Percentiles rank a stretch among this genome's conserved stretches.
Conservation (phyloP, 2,797 vertebrate genomes). For the Lutjanus argentimaculatus region DNA sequence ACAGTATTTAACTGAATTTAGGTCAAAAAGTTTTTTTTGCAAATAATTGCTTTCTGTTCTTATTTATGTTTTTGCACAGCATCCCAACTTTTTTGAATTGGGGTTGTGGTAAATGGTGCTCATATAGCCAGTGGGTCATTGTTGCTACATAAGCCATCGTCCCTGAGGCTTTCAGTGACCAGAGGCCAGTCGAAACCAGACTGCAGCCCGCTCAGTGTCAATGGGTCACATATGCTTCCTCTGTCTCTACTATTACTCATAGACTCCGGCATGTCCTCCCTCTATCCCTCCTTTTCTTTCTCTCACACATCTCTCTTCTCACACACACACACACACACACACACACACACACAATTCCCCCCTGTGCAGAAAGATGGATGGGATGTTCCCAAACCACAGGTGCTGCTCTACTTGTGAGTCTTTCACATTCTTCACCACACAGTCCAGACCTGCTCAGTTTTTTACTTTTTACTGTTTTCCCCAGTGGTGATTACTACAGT, state of each 20-base stretch:
- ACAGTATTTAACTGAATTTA: too few relatives aligned
- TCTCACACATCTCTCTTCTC: slow-evolving; percentile 58
- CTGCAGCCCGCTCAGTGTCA: slow-evolving; percentile 70
- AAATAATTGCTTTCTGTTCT: too few relatives aligned
- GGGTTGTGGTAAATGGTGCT: slow-evolving; percentile 27
- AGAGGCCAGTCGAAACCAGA: slow-evolving; percentile 56
- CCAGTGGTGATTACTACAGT: slow-evolving; percentile 53
- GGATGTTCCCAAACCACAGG: slow-evolving; percentile 84
- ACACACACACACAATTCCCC: slow-evolving; percentile 70
- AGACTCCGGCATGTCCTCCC: slow-evolving; percentile 55
- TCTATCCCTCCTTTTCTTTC: slow-evolving; percentile 48
- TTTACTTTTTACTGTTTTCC: slow-evolving; percentile 39
- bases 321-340: slow-evolving; percentile 38
- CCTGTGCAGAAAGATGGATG: slow-evolving; percentile 85
- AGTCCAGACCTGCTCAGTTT: slow-evolving; percentile 38
- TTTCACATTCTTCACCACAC: slow-evolving; percentile 64
- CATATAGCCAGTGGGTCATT: slow-evolving; percentile 45
- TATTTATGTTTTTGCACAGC: too few relatives aligned
- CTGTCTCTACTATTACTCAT: slow-evolving; percentile 79
- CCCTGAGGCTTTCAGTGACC: slow-evolving; percentile 50
- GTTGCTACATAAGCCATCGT: slow-evolving; percentile 43
- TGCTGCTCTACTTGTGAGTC: slow-evolving; percentile 86
- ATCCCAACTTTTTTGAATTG: too few relatives aligned
- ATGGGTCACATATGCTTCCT: slow-evolving; percentile 73
- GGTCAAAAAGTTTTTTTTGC: too few relatives aligned